Evolutionary conservation across 2,888 invertebrate genomes (phyloP).

Genomic region (Andrena marginata): DNA sequence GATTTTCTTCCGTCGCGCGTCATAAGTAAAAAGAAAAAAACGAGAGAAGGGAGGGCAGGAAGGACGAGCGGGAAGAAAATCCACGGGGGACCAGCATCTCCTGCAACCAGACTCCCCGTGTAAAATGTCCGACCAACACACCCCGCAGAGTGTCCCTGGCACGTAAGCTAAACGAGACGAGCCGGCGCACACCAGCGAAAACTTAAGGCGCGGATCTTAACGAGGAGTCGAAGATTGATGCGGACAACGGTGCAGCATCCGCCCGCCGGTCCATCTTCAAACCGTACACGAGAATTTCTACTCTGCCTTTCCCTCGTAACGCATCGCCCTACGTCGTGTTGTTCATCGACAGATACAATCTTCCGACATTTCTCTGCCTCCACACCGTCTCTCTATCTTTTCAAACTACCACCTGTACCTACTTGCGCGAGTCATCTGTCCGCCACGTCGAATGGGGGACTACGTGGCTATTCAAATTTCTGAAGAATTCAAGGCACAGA

Average conservation of each 20-base stretch:
- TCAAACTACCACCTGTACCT: neutral
- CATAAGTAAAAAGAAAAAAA: constrained; percentile 60
- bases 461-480: neutral
- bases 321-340: constrained; percentile 60
- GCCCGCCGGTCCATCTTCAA: constrained; percentile 59
- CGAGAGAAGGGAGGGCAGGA: constrained; percentile 53
- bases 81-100: constrained; percentile 76
- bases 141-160: constrained; percentile 60
- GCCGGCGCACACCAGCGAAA: constrained; percentile 65
- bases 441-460: neutral
- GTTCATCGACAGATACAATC: constrained; percentile 54
- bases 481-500: neutral
- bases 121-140: constrained; percentile 77
- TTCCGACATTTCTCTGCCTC: constrained; percentile 29
- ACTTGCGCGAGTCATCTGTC: neutral
- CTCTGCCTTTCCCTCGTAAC: constrained; percentile 53
- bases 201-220: constrained; percentile 82
- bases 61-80: constrained; percentile 71
- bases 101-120: constrained; percentile 69
- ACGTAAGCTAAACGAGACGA: constrained; percentile 66
- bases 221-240: constrained; percentile 84
- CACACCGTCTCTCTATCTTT: neutral
- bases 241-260: constrained; percentile 77
- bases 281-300: constrained; percentile 68
- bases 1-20: constrained; percentile 46